Percentiles rank a stretch among this genome's conserved stretches.
Conservation (phyloP, 2,888 invertebrate species). For the Drosophila setosimentum region DNA sequence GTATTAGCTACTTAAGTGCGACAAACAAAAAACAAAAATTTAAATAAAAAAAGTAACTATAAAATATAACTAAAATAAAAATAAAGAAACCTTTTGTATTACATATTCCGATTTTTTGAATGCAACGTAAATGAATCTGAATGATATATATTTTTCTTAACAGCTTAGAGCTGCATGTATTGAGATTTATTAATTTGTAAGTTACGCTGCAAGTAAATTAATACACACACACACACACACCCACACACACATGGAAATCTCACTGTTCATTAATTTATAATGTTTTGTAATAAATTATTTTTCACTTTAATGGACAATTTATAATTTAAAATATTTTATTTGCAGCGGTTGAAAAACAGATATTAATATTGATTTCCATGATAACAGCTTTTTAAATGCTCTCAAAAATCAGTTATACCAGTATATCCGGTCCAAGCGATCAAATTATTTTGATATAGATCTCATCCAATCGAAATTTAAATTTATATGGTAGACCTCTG, state of each 20-base stretch:
- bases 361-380: background rate
- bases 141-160: slow-evolving; percentile 51
- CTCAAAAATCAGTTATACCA: background rate
- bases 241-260: slow-evolving; percentile 41
- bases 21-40: slow-evolving; percentile 29
- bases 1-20: slow-evolving; percentile 66
- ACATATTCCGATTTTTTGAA: slow-evolving; percentile 49
- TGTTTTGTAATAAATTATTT: slow-evolving; percentile 77
- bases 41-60: background rate
- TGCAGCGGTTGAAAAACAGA: background rate
- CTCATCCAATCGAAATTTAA: background rate
- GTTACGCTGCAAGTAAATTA: slow-evolving; percentile 26
- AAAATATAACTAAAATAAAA: slow-evolving; percentile 2
- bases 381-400: background rate
- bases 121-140: slow-evolving; percentile 48
- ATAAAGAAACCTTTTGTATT: slow-evolving; percentile 44
- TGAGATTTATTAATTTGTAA: slow-evolving; percentile 64
- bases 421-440: background rate
- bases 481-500: background rate
- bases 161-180: slow-evolving; percentile 52
- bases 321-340: background rate
- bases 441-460: background rate
- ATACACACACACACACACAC: slow-evolving; percentile 1
- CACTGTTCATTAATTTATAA: slow-evolving; percentile 72
- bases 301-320: slow-evolving; percentile 49